Base-by-base conservation (phyloP, 2,113 vertebrate genomes). In the Perca fluviatilis region DNA sequence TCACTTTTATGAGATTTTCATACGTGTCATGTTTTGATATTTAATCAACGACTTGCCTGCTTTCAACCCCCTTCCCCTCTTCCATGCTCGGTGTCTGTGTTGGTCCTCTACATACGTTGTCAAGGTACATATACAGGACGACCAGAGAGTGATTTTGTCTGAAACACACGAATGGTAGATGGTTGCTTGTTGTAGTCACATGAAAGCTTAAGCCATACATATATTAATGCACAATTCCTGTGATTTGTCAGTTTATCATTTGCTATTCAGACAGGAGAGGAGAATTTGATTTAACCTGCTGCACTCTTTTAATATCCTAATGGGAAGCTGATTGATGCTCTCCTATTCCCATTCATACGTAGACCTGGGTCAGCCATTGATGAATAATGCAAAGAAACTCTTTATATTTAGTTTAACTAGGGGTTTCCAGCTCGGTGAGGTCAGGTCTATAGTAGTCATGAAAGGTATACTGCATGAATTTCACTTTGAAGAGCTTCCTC, bases 341-440 rank as follows among this genome's bases (percentile, higher is more conserved):
- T 88, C 69, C 71, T 58, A 78, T 74, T 73, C 12, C 36, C 30
- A 0, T 79, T 73, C 60, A 62, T 16, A 43, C 64, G 30, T 47
- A 67, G 83, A 74, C 77, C 2, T 2, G 5, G 60, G 67, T 79
- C 81, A 79, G 78, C 53, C 57, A 8, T 0, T 21, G 27, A 82
- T 88, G 76, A 89, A 93, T 90, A 85, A 89, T 88, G 84, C 72
- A 89, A 36, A 75, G 25, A 43, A 78, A 51, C 56, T 61, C 57
- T 71, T 87, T 54, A 80, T 76, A n/a, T 36, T 6, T 82, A 77
- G 85, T 86, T 77, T 61, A 83, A 57, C 56, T 3, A 15, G 4
- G 18, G 58, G 21, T 65, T 88, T 86, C 40, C 71, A 51, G 40
- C 67, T 60, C 64, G 27, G 43, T 61, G 77, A 83, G 62, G 60